Percentiles rank a stretch among this genome's conserved stretches.
phyloP scores from a whole-genome alignment of 2,113 vertebrate species.

The Actenoides lindsayi region DNA sequence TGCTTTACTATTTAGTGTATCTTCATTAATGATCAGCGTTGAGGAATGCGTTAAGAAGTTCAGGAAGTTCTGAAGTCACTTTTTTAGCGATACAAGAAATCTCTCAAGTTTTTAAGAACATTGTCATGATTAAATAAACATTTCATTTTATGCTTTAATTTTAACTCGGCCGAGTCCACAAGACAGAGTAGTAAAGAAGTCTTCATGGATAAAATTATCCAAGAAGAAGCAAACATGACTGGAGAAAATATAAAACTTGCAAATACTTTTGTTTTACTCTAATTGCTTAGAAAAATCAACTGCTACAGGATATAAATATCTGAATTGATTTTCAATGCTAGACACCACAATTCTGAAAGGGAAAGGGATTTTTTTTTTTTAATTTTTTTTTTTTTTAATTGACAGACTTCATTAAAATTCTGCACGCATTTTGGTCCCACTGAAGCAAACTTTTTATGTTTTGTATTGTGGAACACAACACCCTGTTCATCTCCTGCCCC shows the following conservation, averaged over 20 bases:
- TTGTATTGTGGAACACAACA: not conserved
- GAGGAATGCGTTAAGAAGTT: conserved; percentile 44
- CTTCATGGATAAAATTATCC: conserved; percentile 62
- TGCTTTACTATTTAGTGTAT: conserved; percentile 31
- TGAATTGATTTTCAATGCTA: conserved; percentile 48
- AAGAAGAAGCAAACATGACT: conserved; percentile 30
- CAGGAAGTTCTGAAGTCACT: conserved; percentile 30
- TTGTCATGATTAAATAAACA: conserved; percentile 53
- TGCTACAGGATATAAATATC: conserved; percentile 58
- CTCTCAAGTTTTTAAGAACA: conserved; percentile 51
- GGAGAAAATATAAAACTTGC: conserved; percentile 44
- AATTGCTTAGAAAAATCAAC: conserved; percentile 44
- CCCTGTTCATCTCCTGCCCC: not conserved
- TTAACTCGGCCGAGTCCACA: conserved; percentile 62
- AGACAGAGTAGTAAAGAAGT: conserved; percentile 31
- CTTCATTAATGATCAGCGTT: conserved; percentile 53
- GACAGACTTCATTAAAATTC: not conserved
- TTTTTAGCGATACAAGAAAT: conserved; percentile 43
- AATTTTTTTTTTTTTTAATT: not conserved
- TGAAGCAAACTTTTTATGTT: not conserved
- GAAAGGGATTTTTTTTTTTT: not conserved
- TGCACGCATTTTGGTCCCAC: not conserved
- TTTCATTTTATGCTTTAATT: conserved; percentile 67
- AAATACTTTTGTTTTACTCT: conserved; percentile 50
- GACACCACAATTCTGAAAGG: conserved; percentile 34